These are phyloP conservation scores for Entomobrya multifasciata DNA, from an alignment of 2,888 invertebrate species.

Conservation along the genomic window DNA sequence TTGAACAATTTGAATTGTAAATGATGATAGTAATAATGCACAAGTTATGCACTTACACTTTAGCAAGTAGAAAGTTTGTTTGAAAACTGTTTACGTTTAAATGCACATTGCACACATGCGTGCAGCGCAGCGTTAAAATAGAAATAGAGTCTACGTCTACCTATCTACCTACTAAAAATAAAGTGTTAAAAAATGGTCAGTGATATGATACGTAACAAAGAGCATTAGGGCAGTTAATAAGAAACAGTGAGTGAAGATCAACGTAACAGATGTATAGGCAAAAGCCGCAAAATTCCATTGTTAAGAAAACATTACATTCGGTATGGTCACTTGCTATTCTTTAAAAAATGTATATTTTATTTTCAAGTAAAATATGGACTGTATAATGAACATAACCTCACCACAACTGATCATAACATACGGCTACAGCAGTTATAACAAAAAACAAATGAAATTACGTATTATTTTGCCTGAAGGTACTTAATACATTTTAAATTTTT, in stretches of 20 bases:
- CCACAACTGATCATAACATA: neutral
- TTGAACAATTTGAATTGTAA: conserved; percentile 54
- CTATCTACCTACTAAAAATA: conserved; percentile 23
- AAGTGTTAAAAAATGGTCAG: conserved; percentile 16
- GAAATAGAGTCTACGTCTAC: neutral
- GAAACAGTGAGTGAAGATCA: conserved; percentile 1
- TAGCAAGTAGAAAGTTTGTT: conserved; percentile 55
- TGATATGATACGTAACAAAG: conserved; percentile 28
- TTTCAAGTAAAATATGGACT: neutral
- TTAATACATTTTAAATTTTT: neutral
- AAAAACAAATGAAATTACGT: neutral
- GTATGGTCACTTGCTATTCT: conserved; percentile 42
- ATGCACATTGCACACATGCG: too few species aligned
- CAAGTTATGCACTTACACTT: neutral
- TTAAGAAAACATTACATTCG: conserved; percentile 48
- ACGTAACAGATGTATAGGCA: neutral
- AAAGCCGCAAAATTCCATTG: conserved; percentile 37
- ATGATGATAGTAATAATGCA: conserved; percentile 17
- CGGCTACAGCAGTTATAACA: too few species aligned
- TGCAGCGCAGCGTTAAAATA: too few species aligned
- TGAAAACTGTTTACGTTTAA: too few species aligned
- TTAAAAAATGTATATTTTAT: neutral
- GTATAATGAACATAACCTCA: too few species aligned
- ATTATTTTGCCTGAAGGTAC: neutral
- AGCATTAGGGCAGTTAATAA: conserved; percentile 17